A percentile compares a stretch with the other conserved stretches of the same genome.
phyloP scores from a whole-genome alignment of 1,140 invertebrate genomes.

The Calliphora vicina region DNA sequence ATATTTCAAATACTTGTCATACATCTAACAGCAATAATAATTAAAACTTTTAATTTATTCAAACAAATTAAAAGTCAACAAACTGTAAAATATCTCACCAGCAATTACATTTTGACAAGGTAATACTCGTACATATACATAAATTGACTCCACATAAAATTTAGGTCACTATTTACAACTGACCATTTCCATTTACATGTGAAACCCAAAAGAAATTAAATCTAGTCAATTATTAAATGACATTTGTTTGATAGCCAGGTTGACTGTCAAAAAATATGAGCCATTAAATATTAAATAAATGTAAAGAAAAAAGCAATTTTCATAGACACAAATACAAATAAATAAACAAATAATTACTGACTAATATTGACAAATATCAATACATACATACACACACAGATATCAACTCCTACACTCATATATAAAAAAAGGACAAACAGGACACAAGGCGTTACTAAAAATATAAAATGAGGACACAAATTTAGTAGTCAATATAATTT shows the following conservation, averaged over 20 bases:
- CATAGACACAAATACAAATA: neutral
- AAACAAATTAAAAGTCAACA: too few relatives aligned
- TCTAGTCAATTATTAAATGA: too few relatives aligned
- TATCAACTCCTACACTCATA: neutral
- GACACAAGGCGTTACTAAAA: neutral
- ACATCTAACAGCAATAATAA: too few relatives aligned
- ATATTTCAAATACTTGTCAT: too few relatives aligned
- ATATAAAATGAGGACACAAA: neutral
- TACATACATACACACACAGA: neutral
- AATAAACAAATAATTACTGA: neutral
- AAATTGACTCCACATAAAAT: too few relatives aligned
- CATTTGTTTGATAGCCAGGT: neutral
- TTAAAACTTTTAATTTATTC: too few relatives aligned
- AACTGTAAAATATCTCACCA: too few relatives aligned
- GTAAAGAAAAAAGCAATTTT: neutral
- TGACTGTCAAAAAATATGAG: neutral
- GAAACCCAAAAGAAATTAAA: too few relatives aligned
- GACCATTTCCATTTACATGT: too few relatives aligned
- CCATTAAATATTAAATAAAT: neutral
- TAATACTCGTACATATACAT: too few relatives aligned
- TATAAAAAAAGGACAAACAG: neutral
- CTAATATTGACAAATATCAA: neutral
- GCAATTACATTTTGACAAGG: too few relatives aligned
- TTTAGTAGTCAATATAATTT: neutral
- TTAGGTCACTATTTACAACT: too few relatives aligned